phyloP scores from a whole-genome alignment of 2,888 invertebrate species.

The Amaurobius ferox region DNA sequence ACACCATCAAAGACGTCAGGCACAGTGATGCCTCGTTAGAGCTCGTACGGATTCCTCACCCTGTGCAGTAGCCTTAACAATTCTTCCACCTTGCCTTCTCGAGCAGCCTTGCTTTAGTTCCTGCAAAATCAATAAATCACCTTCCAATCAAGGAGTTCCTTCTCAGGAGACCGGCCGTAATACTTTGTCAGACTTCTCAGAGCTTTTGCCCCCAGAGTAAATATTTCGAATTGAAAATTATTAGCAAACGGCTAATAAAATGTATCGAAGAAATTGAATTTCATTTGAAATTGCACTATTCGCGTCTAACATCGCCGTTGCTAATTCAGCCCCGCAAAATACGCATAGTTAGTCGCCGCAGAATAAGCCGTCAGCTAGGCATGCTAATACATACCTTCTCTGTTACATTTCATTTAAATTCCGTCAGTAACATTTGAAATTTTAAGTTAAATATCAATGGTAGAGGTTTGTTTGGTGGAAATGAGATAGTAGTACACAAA shows the following conservation, averaged over 20 bases:
- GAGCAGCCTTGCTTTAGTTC: constrained; percentile 26
- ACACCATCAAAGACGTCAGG: constrained; percentile 36
- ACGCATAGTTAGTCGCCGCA: neutral
- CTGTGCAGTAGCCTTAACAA: constrained; percentile 33
- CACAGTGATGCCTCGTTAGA: constrained; percentile 44
- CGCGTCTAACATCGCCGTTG: neutral
- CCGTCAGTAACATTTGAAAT: no score
- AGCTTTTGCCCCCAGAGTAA: constrained; percentile 45
- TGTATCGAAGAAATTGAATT: constrained; percentile 33
- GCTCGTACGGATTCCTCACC: constrained; percentile 17
- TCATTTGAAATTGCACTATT: neutral
- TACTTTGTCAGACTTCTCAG: constrained; percentile 59
- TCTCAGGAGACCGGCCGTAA: constrained; percentile 19
- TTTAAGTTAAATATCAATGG: no score
- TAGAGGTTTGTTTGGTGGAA: no score
- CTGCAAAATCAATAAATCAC: constrained; percentile 60
- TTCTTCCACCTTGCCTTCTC: constrained; percentile 36
- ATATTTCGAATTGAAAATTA: constrained; percentile 59
- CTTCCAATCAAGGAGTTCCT: constrained; percentile 60
- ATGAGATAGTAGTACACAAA: no score
- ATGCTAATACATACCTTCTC: no score
- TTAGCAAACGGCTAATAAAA: constrained; percentile 67
- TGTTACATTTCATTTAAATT: no score
- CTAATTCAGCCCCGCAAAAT: neutral
- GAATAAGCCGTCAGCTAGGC: no score